Evolutionary conservation across 64 coral and sea anemone genomes (phyloP), one percentile per base, ranked within the genome.

Genomic region (Catalaphyllia jardinei): DNA sequence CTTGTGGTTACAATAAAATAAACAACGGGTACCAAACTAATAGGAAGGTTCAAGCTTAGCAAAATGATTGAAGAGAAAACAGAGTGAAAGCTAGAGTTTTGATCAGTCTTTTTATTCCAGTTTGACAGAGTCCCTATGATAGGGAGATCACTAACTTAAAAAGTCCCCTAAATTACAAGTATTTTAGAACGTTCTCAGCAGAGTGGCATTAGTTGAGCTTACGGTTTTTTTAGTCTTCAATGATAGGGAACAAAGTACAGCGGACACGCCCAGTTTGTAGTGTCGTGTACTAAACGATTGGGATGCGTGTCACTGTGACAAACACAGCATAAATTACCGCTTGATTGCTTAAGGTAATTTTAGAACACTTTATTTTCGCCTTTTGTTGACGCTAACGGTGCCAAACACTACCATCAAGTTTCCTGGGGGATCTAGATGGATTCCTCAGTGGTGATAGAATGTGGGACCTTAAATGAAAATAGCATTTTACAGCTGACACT

Each of bases 401-500:
- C 28, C 60, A 42, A 42, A 67, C 46, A 52, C 10, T 11, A 25
- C 57, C 28, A 64, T 12, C 17, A 22, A 24, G 33, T 35, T n/a
- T n/a, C 20, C 7, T 7, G 13, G 8, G 64, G 20, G 20, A 25
- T 25, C 19, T 24, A 67, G 20, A 69, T 50, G 35, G 60, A 42
- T 65, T 69, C 81, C 61, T 69, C 29, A 18, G 38, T 11, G n/a
- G 49, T 85, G 63, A 85, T 85, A 85, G 35, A 39, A 39, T 25
- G 8, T 50, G 1, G 42, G 31, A 85, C 9, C 65, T 24, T 27
- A 69, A 29, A 69, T 69, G 4, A 69, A 69, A 69, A 69, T 69
- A 69, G 65, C 65, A 69, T 69, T 28, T 67, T 46, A 8, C 42
- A 69, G 22, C 35, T 19, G 35, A 62, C 52, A 77, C 31, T 52